Evolutionary conservation across 1,140 invertebrate species (phyloP), one percentile per base, ranked within the genome.

Genomic region (Procambarus virginalis): DNA sequence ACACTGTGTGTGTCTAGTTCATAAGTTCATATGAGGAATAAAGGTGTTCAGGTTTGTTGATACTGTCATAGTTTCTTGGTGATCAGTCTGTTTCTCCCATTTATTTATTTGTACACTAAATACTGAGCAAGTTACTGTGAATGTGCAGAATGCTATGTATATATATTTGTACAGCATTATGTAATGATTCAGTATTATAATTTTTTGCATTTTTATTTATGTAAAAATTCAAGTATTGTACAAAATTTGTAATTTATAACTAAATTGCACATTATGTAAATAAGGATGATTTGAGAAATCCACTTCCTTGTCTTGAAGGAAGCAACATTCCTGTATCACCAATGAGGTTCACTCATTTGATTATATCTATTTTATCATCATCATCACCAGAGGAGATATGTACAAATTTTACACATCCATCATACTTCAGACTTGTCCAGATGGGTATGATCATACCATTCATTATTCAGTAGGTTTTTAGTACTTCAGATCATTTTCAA

Each of bases 321-420:
- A 60, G 10, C 55, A 86, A 86, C 77, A 79, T 86, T 80, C 85
- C 85, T 80, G 64, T 48, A 86, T 86, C 58, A 86, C 68, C 68
- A 64, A n/a, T 86, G 45, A 64, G 76, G 49, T 48, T 86, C 85
- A 68, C n/a, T 55, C 77, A 86, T 70, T 51, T 80, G 55, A 86
- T 58, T 64, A 68, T 70, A 70, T 86, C 58, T 86, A 79, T 86
- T 86, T 86, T 86, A 79, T 86, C 85, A 86, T 80, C 85, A 86
- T 70, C 85, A 86, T 77, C 85, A 86, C 14, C 60, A 64, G 60
- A 64, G 58, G 64, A 68, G 58, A 86, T 68, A 86, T 79, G 85
- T 86, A 86, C 85, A 86, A 86, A 86, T 86, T 79, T 76, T 86
- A 86, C 85, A 80, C 85, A 86, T 86, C 76, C 45, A 80, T 86